Evolutionary conservation across 2,113 vertebrate species (phyloP).

Genomic region (Scytalopus superciliaris): DNA sequence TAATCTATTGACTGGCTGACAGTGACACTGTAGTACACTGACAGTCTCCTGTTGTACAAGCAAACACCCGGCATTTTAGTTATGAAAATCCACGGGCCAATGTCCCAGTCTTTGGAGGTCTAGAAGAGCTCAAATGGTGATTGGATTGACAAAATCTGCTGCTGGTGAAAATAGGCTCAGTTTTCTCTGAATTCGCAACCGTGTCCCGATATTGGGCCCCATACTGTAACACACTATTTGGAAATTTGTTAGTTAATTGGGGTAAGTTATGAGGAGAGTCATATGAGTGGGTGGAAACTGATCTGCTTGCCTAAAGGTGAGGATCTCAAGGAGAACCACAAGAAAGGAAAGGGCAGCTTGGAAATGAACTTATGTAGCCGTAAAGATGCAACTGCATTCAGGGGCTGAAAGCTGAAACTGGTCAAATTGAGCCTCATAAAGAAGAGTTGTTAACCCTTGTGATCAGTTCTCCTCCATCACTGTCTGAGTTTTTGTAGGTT

Average conservation of each 20-base stretch:
- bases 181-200: background rate
- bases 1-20: background rate
- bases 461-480: background rate
- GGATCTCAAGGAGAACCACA: background rate
- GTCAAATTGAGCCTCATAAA: background rate
- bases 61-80: background rate
- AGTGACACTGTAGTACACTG: background rate
- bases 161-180: background rate
- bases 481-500: background rate
- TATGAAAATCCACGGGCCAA: background rate
- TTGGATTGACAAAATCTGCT: background rate
- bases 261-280: background rate
- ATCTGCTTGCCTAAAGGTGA: background rate
- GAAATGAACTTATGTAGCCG: background rate
- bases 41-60: background rate
- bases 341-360: background rate
- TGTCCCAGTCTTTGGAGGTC: background rate
- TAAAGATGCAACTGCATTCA: background rate
- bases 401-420: background rate
- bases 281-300: background rate
- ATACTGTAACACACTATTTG: background rate
- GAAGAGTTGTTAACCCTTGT: background rate
- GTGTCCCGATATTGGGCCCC: no score
- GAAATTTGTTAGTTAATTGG: background rate
- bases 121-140: background rate